A percentile compares a stretch with the other conserved stretches of the same genome.
phyloP scores from a whole-genome alignment of 2,888 invertebrate genomes.

The Meganola albula region DNA sequence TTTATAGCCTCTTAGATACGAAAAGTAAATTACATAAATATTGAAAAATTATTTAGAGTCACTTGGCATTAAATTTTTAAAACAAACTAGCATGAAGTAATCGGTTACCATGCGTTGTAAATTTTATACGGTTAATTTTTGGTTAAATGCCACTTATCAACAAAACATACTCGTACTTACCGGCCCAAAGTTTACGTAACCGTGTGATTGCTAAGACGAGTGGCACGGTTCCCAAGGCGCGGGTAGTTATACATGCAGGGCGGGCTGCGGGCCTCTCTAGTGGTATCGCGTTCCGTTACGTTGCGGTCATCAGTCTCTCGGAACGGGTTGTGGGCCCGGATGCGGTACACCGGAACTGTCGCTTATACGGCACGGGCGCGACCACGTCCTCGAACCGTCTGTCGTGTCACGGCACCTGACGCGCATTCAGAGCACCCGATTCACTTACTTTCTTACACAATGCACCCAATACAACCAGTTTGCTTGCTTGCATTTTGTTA shows the following conservation, averaged over 20 bases:
- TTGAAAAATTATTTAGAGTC: too few species aligned
- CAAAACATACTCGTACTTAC: too few species aligned
- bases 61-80: too few species aligned
- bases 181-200: slow-evolving; percentile 39
- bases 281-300: slow-evolving; percentile 62
- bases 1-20: too few species aligned
- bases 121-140: too few species aligned
- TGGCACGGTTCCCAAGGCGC: slow-evolving; percentile 41
- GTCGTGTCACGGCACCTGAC: slow-evolving; percentile 29
- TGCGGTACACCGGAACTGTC: slow-evolving; percentile 65
- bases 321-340: slow-evolving; percentile 55
- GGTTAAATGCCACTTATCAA: slow-evolving; percentile 35
- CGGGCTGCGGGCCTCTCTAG: slow-evolving; percentile 46
- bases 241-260: slow-evolving; percentile 36
- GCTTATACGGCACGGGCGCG: slow-evolving; percentile 47
- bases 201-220: slow-evolving; percentile 42
- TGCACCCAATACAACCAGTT: slow-evolving; percentile 9
- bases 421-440: slow-evolving; percentile 17
- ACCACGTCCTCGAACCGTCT: slow-evolving; percentile 29
- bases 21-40: too few species aligned
- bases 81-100: too few species aligned
- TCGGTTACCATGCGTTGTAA: too few species aligned
- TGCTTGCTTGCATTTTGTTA: slow-evolving; percentile 3
- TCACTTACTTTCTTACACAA: slow-evolving; percentile 16
- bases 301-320: slow-evolving; percentile 68